Percentiles rank a stretch among this genome's conserved stretches.
phyloP scores from a whole-genome alignment of 1,140 invertebrate genomes.

The Anadara kagoshimensis region DNA sequence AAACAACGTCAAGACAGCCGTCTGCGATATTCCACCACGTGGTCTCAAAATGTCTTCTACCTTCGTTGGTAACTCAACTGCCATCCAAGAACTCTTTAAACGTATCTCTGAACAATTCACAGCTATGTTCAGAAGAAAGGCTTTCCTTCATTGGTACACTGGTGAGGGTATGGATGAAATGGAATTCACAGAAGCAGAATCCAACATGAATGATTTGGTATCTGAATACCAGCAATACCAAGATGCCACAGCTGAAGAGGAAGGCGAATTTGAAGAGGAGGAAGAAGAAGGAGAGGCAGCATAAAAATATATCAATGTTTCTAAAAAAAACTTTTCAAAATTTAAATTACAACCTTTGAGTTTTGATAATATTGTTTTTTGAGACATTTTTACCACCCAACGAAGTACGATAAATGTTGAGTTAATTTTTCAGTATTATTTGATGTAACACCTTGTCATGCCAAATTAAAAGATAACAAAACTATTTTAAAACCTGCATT shows the following conservation, averaged over 20 bases:
- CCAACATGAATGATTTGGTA: conserved; percentile 90
- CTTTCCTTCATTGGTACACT: conserved; percentile 88
- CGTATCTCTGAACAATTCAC: conserved; percentile 85
- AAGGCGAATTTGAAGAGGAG: conserved; percentile 87
- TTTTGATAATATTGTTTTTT: no score
- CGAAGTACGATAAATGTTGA: no score
- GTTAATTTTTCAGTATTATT: no score
- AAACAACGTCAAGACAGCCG: conserved; percentile 83
- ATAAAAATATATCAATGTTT: no score
- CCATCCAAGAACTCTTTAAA: conserved; percentile 86
- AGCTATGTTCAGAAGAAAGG: conserved; percentile 86
- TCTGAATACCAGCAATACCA: conserved; percentile 96
- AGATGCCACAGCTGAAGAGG: conserved; percentile 87
- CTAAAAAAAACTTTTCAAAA: no score
- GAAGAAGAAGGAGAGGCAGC: conserved; percentile 61
- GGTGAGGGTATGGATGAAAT: conserved; percentile 89
- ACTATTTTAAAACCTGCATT: no score
- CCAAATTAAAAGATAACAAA: no score
- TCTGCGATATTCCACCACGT: conserved; percentile 75
- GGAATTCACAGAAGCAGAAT: conserved; percentile 86
- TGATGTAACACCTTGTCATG: no score
- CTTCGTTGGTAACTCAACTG: conserved; percentile 79
- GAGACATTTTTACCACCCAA: no score
- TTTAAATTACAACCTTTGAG: no score
- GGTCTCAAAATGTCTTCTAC: conserved; percentile 77